Evolutionary conservation across 2,797 vertebrate species (phyloP).

Genomic region (Bovichtus diacanthus): DNA sequence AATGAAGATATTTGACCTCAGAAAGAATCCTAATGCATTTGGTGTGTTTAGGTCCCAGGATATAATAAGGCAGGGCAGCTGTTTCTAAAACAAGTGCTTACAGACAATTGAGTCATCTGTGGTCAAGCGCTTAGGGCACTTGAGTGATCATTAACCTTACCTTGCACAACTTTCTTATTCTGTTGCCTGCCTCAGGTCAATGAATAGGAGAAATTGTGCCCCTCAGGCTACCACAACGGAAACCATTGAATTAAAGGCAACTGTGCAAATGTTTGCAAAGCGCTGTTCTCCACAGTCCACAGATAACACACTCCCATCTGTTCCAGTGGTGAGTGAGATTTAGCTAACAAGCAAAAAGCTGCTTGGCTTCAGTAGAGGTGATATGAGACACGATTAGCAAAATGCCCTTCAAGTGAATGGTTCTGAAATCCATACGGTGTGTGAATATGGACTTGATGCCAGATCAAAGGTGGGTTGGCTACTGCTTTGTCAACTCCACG

Average conservation of each 20-base stretch:
- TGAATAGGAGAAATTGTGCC: conserved; percentile 38
- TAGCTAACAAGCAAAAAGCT: conserved; percentile 50
- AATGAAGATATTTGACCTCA: conserved; percentile 69
- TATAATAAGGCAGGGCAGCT: conserved; percentile 24
- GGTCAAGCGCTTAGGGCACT: conserved; percentile 26
- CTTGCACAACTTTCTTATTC: conserved; percentile 42
- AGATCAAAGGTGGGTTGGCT: conserved; percentile 56
- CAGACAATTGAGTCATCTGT: conserved; percentile 47
- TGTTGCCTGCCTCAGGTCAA: conserved; percentile 50
- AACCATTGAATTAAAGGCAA: conserved; percentile 46
- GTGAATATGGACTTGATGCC: conserved; percentile 51
- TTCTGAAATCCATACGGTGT: conserved; percentile 50
- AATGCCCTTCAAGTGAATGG: conserved; percentile 37
- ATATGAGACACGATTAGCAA: conserved; percentile 52
- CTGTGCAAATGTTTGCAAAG: conserved; percentile 55
- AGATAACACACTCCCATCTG: conserved; percentile 42
- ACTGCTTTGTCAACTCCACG: conserved; percentile 46
- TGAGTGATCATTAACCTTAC: conserved; percentile 65
- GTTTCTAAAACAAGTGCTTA: conserved; percentile 32
- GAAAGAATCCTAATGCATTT: conserved; percentile 74
- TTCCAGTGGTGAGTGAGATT: conserved; percentile 43
- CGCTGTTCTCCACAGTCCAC: conserved; percentile 23
- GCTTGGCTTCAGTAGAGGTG: conserved; percentile 32
- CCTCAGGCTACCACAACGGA: conserved; percentile 38
- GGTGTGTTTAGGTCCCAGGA: conserved; percentile 26